Conservation (phyloP, 2,888 invertebrate genomes). For the Mesochorus sp. region DNA sequence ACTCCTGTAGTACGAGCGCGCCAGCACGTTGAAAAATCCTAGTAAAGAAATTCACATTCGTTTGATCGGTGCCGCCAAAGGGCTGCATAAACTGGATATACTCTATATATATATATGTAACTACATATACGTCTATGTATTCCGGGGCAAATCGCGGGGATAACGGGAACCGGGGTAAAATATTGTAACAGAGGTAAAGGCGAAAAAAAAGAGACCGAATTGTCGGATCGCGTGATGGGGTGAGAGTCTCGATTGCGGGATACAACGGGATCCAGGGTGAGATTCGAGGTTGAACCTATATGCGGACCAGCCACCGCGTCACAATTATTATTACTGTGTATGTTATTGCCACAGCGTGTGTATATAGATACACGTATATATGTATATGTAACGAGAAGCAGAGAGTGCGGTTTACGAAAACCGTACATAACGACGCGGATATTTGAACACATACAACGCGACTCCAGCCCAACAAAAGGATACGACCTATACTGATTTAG, state of each 20-base stretch:
- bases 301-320: slow-evolving; percentile 62
- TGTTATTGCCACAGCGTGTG: neutral
- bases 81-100: slow-evolving; percentile 57
- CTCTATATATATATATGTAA: slow-evolving; percentile 26
- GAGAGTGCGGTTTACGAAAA: slow-evolving; percentile 25
- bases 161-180: slow-evolving; percentile 44
- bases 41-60: slow-evolving; percentile 77
- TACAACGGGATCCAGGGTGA: slow-evolving; percentile 19
- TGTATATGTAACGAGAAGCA: slow-evolving; percentile 15
- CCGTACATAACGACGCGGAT: slow-evolving; percentile 10
- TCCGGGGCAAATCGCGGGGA: slow-evolving; percentile 28
- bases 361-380: too few species aligned
- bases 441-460: neutral
- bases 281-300: slow-evolving; percentile 22
- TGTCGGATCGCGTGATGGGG: slow-evolving; percentile 24
- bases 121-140: slow-evolving; percentile 31
- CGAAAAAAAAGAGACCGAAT: slow-evolving; percentile 17
- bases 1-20: neutral
- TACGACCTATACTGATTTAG: neutral
- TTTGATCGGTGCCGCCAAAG: slow-evolving; percentile 80
- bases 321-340: slow-evolving; percentile 72
- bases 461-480: neutral
- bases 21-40: slow-evolving; percentile 67
- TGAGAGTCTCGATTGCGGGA: slow-evolving; percentile 42
- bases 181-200: slow-evolving; percentile 50